Base-by-base conservation (phyloP, 2,888 invertebrate genomes). In the Gryllus longicercus region DNA sequence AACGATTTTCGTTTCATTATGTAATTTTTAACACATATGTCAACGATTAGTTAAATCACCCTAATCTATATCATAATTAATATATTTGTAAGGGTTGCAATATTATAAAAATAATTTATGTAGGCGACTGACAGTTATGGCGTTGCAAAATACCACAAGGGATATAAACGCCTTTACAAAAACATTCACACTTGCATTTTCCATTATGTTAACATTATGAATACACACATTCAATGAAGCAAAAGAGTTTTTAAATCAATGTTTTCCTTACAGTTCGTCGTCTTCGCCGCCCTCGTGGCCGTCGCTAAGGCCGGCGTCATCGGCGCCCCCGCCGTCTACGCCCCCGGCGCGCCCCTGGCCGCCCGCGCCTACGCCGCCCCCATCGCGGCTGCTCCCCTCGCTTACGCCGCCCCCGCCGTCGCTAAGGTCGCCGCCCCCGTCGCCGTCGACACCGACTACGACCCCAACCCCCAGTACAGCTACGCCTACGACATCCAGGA, bases 271-370 rank as follows among this genome's bases (percentile, higher is more conserved):
- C 50, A 81, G 81, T 38, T 79, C n/a, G 23, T 80, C 78, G 76
- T 81, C 50, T 78, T 81, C 80, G 81, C 78, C 79, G 80, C 81
- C 80, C 76, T 81, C 75, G 79, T 80, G 79, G 80, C 82, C 74
- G 81, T 80, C 63, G 81, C 81, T 51, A 75, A 75, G 50, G 81
- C 81, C 76, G 80, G 80, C n/a, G 74, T 78, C 74, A 18, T 23
- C n/a, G 74, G 78, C 74, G 79, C 79, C 78, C 81, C 79, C 78
- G 80, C 78, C 50, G 74, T 80, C 25, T 80, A 76, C 74, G 78
- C 74, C 49, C 78, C 78, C 74, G 80, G 74, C 78, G 80, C 82
- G n/a, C 81, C 82, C 63, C 18, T 80, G 21, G 79, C 78, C 74
- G 80, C 76, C 76, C 81, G 51, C 74, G 76, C 76, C 21, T 79